Evolutionary conservation across 2,113 vertebrate genomes (phyloP).

Genomic region (Corythoichthys intestinalis): DNA sequence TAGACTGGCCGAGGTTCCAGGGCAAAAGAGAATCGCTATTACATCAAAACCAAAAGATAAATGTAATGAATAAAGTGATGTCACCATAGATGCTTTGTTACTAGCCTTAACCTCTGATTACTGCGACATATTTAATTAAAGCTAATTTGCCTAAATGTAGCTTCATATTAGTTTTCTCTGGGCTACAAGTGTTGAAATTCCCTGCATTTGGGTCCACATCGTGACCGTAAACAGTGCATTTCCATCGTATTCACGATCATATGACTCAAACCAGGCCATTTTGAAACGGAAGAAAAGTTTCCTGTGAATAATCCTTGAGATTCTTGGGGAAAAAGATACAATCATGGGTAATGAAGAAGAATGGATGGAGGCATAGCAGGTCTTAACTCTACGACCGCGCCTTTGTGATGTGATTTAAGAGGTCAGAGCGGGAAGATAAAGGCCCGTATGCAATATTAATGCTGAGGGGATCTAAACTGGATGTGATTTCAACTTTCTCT

Average conservation of each 20-base stretch:
- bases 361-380: slow-evolving; percentile 57
- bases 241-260: background rate
- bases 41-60: background rate
- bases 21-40: no score
- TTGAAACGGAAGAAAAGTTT: slow-evolving; percentile 32
- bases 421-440: slow-evolving; percentile 79
- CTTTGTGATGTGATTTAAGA: slow-evolving; percentile 79
- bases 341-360: slow-evolving; percentile 68
- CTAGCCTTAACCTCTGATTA: no score
- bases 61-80: no score
- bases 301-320: slow-evolving; percentile 50
- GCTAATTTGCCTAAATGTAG: no score
- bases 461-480: slow-evolving; percentile 75
- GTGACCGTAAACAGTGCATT: slow-evolving; percentile 5
- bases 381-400: slow-evolving; percentile 73
- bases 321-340: slow-evolving; percentile 40
- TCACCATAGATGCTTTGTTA: no score
- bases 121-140: no score
- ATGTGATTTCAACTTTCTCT: slow-evolving; percentile 74
- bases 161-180: no score
- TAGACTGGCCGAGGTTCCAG: no score
- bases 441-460: slow-evolving; percentile 83
- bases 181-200: no score
- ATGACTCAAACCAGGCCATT: slow-evolving; percentile 25
- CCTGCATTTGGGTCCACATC: no score